Base-by-base conservation (phyloP, 2,888 invertebrate genomes). In the Eupsilia transversa region DNA sequence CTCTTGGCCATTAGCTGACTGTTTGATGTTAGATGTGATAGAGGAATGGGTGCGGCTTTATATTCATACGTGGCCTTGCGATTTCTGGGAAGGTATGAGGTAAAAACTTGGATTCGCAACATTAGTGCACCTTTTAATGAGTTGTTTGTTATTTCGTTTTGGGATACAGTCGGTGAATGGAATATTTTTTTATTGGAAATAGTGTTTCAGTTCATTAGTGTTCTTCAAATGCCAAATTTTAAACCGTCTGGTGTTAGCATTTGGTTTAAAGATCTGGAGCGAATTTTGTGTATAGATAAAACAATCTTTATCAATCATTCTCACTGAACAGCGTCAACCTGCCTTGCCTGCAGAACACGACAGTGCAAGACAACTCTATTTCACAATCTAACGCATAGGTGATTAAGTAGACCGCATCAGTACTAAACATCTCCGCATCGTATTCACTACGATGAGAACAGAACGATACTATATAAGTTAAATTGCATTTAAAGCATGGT, bases 1-100 rank as follows among this genome's bases (percentile, higher is more conserved):
- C 91, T 87, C 83, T 87, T 91, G 88, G 88, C 89, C 91, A 92
- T 94, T 93, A 92, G 87, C 84, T 87, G 86, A 85, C 86, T 88
- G 85, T 84, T 88, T 88, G 89, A 90, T 89, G 86, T 88, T 72
- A 80, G 82, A 83, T 87, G 83, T 84, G 89, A 88, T 89, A 86
- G 83, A 88, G 84, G 80, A 78, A 82, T 89, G 89, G 90, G 90
- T 87, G 89, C 86, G 85, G 88, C 82, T 80, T 83, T 72, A 77
- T 77, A 83, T 83, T 85, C 77, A 86, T 80, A 80, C 70, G 69
- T 82, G 87, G 68, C 84, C 87, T 88, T 90, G 84, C 74, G 68
- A 82, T 86, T 90, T 89, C 82, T 71, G 68, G 85, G 89, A 89
- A 90, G 78, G 76, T 75, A 70, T 74, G 64, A 43, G 35, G 65